Evolutionary conservation across 2,113 vertebrate genomes (phyloP).

Genomic region (Callorhinus ursinus): DNA sequence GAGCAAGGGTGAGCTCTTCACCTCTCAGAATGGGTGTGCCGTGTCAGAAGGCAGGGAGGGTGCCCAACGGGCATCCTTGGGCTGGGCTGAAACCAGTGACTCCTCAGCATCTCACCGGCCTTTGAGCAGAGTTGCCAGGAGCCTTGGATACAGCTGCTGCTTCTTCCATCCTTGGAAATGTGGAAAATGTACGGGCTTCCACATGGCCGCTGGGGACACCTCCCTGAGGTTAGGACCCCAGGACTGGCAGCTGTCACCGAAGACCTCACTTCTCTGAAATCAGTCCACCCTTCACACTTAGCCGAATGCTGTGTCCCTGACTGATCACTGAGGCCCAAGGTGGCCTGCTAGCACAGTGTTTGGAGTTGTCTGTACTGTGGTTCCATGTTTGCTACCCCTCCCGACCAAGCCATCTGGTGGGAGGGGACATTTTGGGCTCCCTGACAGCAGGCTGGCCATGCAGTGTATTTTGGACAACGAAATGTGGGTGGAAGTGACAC

Average conservation of each 20-base stretch:
- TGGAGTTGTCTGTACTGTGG: accelerated
- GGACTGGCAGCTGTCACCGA: background rate
- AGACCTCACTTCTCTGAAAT: background rate
- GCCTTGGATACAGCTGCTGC: background rate
- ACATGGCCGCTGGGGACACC: background rate
- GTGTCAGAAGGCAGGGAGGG: background rate
- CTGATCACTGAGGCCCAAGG: accelerated
- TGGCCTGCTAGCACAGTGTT: accelerated
- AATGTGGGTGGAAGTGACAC: background rate
- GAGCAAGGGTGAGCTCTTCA: background rate
- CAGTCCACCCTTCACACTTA: background rate
- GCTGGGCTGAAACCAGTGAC: background rate
- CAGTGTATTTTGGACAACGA: background rate
- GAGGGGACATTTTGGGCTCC: background rate
- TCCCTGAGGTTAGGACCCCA: background rate
- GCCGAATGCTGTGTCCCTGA: accelerated
- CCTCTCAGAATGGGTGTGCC: background rate
- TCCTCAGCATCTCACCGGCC: background rate
- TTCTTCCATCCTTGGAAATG: background rate
- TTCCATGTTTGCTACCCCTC: background rate
- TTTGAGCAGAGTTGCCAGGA: background rate
- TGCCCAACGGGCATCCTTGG: background rate
- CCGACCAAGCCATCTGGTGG: accelerated
- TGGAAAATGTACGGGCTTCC: background rate
- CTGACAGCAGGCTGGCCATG: background rate